Base-by-base conservation (phyloP, 2,888 invertebrate species). In the Athalia cordata region DNA sequence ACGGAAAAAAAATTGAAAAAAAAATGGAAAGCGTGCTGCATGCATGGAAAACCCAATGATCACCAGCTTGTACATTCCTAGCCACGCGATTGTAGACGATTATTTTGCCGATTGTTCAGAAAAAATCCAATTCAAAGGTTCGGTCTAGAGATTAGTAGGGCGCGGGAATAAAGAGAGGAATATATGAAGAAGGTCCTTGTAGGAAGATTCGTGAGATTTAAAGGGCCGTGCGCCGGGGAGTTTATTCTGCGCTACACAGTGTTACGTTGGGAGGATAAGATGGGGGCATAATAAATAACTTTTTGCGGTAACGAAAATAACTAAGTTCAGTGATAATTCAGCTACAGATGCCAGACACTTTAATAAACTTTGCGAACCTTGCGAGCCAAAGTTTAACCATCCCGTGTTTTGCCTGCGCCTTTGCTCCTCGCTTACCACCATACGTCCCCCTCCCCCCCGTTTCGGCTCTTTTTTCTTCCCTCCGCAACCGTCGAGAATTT, bases 291-390 rank as follows among this genome's bases (percentile, higher is more conserved):
- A 65, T 61, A 66, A 80, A 79, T 80, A 80, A 72, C 45, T 80
- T 76, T 79, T 79, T 78, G 74, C 50, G 72, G 43, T 65, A 77
- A 61, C 76, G 76, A 79, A 81, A 83, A 83, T 83, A 82, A 82
- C 77, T 79, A 88, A 88, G 86, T 88, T 83, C 77, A 80, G 79
- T 82, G 84, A 87, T 88, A 88, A 88, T 87, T 89, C 86, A 87
- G 82, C 85, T 86, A 86, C 88, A 89, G 88, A 86, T 87, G 87
- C 83, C 78, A 78, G 81, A 79, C 81, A 83, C 82, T 84, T 87
- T 85, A 83, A 83, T 86, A 86, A 86, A 85, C 81, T 83, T 80
- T 77, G 77, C 77, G 29, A 43, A 13, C 78, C 77, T 55, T 59
- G n/a, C 49, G 61, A 74, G 55, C 64, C 52, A 62, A 55, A 78